Evolutionary conservation across 2,797 vertebrate species (phyloP).

Genomic region (Galaxias olidus): DNA sequence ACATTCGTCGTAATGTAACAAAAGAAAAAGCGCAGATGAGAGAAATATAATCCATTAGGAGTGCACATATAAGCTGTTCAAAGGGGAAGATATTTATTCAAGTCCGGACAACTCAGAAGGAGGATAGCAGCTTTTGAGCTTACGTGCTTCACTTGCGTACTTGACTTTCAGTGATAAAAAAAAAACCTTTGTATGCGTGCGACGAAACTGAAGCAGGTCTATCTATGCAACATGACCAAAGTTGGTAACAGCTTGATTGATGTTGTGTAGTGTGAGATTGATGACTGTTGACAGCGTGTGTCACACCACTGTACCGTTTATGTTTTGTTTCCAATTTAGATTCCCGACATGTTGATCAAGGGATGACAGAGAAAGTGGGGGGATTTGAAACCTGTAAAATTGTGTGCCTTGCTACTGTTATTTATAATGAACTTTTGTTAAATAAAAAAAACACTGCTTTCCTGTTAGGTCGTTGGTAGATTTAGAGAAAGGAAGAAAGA

Average conservation of each 20-base stretch:
- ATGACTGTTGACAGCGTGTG: slow-evolving; percentile 58
- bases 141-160: too few relatives aligned
- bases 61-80: too few relatives aligned
- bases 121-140: too few relatives aligned
- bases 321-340: slow-evolving; percentile 71
- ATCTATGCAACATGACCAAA: slow-evolving; percentile 91
- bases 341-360: slow-evolving; percentile 67
- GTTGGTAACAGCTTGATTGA: slow-evolving; percentile 73
- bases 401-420: slow-evolving; percentile 94
- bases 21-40: too few relatives aligned
- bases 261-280: slow-evolving; percentile 81
- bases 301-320: slow-evolving; percentile 73
- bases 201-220: slow-evolving; percentile 38
- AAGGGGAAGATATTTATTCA: too few relatives aligned
- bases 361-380: slow-evolving; percentile 31
- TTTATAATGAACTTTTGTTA: slow-evolving; percentile 87
- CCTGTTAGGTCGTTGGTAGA: slow-evolving; percentile 68
- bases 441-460: slow-evolving; percentile 85
- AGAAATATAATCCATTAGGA: too few relatives aligned
- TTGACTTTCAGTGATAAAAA: too few relatives aligned
- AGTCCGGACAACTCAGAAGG: too few relatives aligned
- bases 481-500: slow-evolving; percentile 36
- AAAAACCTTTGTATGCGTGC: too few relatives aligned
- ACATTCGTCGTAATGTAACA: too few relatives aligned
- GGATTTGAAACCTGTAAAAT: slow-evolving; percentile 69